Evolutionary conservation across 2,113 vertebrate species (phyloP), one percentile per base, ranked within the genome.

Genomic region (Lepisosteus osseus): DNA sequence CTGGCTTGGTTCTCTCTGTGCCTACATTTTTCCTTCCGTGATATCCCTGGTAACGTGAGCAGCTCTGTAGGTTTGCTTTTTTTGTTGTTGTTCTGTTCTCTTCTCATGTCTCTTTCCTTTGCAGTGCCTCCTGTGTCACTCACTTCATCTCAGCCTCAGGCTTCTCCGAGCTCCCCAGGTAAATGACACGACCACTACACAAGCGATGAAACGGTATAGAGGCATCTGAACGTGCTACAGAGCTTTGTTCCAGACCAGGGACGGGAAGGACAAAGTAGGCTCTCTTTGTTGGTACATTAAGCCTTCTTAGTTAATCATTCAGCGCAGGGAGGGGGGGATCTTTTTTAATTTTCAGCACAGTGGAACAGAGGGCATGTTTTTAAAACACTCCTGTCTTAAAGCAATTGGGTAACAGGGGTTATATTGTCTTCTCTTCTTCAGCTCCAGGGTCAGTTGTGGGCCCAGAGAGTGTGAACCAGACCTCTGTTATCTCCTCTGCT

Each of bases 131-230:
- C 83, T n/a, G 4, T 79, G 0, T 65, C 84, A 7, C 71, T 86
- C 6, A 65, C 74, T 9, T 42, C n/a, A 1, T 56, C 62, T 13
- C 61, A 71, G 61, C n/a, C 8, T 0, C 79, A 83, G 4, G 2
- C 79, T 11, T 76, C 84, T 12, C 89, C 89, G 0, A 74, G 80
- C 44, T 89, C 88, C 11, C 90, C 89, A 7, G 78, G 91, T 90
- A 61, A 86, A 59, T 4, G 11, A 5, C 3, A 40, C 7, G 5
- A 12, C 54, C 17, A 11, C 54, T 14, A 40, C 5, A 11, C 54
- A 7, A 15, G 3, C 40, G 12, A 44, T 44, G 3, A 12, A 29
- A 29, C 29, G 29, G 29, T 29, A 29, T 29, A 29, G 29, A 29
- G 29, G 29, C 29, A 29, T 29, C 29, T 29, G 29, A 1, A 29